Conservation (phyloP, 2,888 invertebrate genomes). For the Aelia acuminata region DNA sequence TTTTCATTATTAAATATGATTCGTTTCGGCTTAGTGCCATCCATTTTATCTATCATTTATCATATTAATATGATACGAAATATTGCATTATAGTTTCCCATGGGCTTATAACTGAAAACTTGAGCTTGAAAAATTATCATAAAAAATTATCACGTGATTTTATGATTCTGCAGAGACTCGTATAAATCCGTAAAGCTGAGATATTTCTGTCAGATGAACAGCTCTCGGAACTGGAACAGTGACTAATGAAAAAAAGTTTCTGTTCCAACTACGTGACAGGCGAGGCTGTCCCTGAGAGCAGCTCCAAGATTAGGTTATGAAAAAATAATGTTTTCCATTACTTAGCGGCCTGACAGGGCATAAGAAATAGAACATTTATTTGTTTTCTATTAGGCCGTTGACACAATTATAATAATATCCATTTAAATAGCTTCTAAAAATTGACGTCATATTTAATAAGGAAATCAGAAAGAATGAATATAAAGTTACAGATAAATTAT, state of each 20-base stretch:
- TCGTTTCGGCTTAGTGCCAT: too few species aligned
- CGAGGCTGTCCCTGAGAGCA: background rate
- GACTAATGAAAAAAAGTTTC: conserved; percentile 26
- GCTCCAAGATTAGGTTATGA: background rate
- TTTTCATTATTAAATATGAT: too few species aligned
- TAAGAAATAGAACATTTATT: background rate
- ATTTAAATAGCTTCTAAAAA: too few species aligned
- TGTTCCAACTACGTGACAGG: conserved; percentile 9
- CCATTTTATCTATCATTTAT: too few species aligned
- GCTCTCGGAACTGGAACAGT: background rate
- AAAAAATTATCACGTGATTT: background rate
- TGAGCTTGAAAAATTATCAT: too few species aligned
- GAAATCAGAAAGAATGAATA: too few species aligned
- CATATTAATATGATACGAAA: too few species aligned
- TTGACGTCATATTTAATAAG: too few species aligned
- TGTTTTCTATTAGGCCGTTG: background rate
- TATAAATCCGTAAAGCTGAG: background rate
- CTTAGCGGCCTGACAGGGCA: background rate
- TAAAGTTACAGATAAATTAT: too few species aligned
- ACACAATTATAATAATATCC: background rate
- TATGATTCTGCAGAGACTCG: background rate
- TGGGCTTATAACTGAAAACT: too few species aligned
- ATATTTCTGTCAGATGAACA: background rate
- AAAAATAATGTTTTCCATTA: conserved; percentile 12
- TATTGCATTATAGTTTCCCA: too few species aligned